Conservation (phyloP, 1,140 invertebrate species). For the Amphibalanus amphitrite region DNA sequence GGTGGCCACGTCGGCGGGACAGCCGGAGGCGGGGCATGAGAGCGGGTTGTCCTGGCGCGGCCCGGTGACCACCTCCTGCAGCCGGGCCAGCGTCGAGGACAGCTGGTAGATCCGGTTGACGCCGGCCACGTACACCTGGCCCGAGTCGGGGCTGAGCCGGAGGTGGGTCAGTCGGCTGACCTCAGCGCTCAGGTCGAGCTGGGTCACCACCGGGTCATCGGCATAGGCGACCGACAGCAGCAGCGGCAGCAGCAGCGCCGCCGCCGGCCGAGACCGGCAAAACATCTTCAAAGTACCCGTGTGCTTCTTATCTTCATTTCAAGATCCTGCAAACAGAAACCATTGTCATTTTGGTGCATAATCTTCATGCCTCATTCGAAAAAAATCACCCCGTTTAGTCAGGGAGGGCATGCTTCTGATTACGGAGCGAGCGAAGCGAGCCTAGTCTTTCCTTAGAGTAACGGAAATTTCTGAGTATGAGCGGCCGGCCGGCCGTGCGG, state of each 20-base stretch:
- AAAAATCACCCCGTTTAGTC: no score
- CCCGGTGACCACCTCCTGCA: conserved; percentile 47
- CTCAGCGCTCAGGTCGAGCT: neutral
- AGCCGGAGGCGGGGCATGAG: conserved; percentile 62
- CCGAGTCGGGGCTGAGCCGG: conserved; percentile 38
- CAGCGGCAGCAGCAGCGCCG: neutral
- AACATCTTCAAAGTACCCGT: neutral
- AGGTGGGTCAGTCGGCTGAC: conserved; percentile 29
- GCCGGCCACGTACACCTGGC: conserved; percentile 55
- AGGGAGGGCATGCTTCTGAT: no score
- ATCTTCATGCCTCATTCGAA: no score
- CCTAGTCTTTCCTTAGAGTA: no score
- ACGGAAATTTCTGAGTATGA: no score
- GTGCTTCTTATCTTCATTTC: no score
- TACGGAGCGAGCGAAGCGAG: no score
- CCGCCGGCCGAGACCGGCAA: neutral
- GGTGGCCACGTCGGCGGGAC: conserved; percentile 39
- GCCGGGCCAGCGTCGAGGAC: conserved; percentile 46
- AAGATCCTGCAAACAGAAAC: no score
- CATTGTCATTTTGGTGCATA: no score
- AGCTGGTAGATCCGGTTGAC: conserved; percentile 69
- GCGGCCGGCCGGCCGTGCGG: no score
- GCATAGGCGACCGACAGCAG: neutral
- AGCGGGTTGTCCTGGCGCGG: conserved; percentile 60
- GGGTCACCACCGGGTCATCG: conserved; percentile 1